phyloP scores from a whole-genome alignment of 1,140 invertebrate genomes.

The Batillaria attramentaria region DNA sequence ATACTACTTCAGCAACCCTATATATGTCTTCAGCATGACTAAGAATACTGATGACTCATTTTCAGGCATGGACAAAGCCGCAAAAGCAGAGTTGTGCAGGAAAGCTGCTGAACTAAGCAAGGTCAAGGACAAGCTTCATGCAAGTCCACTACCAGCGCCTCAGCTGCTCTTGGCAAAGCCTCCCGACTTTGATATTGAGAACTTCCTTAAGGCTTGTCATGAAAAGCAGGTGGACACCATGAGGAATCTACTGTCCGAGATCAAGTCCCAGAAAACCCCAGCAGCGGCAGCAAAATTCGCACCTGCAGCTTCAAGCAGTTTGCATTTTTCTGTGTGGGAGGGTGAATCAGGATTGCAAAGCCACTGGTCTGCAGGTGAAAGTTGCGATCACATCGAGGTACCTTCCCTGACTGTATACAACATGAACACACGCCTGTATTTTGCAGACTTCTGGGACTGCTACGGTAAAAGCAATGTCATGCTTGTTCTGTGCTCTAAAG shows the following conservation, averaged over 20 bases:
- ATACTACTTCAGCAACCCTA: too few species aligned
- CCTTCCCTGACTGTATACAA: constrained; percentile 35
- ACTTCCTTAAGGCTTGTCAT: neutral
- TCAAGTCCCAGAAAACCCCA: neutral
- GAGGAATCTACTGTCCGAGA: neutral
- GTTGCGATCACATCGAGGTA: constrained; percentile 31
- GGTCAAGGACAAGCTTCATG: neutral
- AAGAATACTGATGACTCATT: neutral
- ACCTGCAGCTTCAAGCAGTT: too few species aligned
- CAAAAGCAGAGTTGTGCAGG: too few species aligned
- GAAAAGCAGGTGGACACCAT: neutral
- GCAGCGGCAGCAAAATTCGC: neutral
- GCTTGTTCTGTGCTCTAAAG: constrained; percentile 43
- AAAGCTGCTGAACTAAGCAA: neutral
- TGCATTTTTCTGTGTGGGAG: constrained; percentile 13
- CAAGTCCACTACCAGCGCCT: neutral
- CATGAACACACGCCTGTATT: constrained; percentile 47
- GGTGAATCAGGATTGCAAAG: neutral
- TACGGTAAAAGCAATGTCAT: constrained; percentile 51
- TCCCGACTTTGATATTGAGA: neutral
- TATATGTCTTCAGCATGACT: neutral
- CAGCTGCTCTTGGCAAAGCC: neutral
- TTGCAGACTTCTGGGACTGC: constrained; percentile 58
- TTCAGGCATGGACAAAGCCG: constrained; percentile 13
- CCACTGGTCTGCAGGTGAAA: neutral